These are phyloP conservation scores for Volucella inanis DNA, from an alignment of 2,888 invertebrate species.

Conservation along the genomic window DNA sequence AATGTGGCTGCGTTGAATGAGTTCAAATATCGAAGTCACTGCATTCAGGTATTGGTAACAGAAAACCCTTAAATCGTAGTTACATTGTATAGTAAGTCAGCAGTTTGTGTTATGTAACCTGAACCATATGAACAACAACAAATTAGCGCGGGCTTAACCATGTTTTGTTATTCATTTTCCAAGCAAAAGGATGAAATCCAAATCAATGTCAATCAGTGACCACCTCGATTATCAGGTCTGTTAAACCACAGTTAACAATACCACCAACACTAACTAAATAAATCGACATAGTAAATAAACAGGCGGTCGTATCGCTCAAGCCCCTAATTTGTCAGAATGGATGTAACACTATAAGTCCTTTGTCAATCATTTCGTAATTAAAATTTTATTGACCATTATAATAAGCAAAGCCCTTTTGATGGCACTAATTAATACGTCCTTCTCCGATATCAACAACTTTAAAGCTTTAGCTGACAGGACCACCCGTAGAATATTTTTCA, in stretches of 20 bases:
- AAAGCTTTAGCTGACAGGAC: conserved; percentile 1
- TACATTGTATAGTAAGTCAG: too few relatives aligned
- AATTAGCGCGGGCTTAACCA: neutral
- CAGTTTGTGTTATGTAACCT: too few relatives aligned
- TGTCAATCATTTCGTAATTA: conserved; percentile 19
- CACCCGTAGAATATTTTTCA: neutral
- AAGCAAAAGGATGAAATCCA: conserved; percentile 2
- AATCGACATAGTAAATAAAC: conserved; percentile 33
- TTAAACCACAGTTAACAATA: conserved; percentile 22
- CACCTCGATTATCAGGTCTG: conserved; percentile 23
- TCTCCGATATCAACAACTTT: conserved; percentile 41
- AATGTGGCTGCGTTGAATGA: too few relatives aligned
- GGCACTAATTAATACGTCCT: conserved; percentile 38
- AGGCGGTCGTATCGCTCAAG: neutral
- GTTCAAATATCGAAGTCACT: too few relatives aligned
- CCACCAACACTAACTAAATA: neutral
- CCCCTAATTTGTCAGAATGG: neutral
- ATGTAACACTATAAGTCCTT: conserved; percentile 17
- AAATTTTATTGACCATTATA: conserved; percentile 34
- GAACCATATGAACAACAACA: too few relatives aligned
- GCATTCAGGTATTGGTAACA: too few relatives aligned
- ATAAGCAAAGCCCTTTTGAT: conserved; percentile 11
- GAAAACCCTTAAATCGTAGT: too few relatives aligned
- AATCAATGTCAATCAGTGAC: conserved; percentile 16
- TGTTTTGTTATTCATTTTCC: neutral